phyloP scores from a whole-genome alignment of 2,797 vertebrate species.

The Typhlichthys subterraneus region DNA sequence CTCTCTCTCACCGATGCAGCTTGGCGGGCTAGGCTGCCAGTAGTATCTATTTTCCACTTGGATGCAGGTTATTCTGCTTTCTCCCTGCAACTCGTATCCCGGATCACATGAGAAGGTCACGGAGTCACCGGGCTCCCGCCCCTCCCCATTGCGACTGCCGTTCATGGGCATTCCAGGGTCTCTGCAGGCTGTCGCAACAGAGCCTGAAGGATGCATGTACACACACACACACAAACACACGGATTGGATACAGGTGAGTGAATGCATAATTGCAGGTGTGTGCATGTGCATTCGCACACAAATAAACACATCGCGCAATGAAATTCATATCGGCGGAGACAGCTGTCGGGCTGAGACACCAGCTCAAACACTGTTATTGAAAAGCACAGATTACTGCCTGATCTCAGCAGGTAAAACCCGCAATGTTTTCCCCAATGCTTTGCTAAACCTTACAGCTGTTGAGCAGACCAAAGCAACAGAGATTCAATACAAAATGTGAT shows the following conservation, averaged over 20 bases:
- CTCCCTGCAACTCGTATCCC: constrained; percentile 95
- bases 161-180: constrained; percentile 97
- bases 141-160: constrained; percentile 95
- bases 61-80: constrained; percentile 96
- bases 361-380: constrained; percentile 44
- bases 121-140: constrained; percentile 92
- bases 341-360: constrained; percentile 43
- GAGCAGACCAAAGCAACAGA: constrained; percentile 24
- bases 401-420: constrained; percentile 46
- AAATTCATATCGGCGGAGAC: constrained; percentile 38
- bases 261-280: constrained; percentile 2
- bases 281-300: constrained; percentile 5
- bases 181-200: constrained; percentile 93
- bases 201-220: constrained; percentile 77
- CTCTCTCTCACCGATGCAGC: constrained; percentile 91
- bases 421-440: constrained; percentile 38
- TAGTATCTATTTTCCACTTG: constrained; percentile 99
- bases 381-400: constrained; percentile 41
- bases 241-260: background rate
- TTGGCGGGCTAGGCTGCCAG: constrained; percentile 97
- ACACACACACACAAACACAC: background rate
- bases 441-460: constrained; percentile 47
- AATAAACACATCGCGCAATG: constrained; percentile 9
- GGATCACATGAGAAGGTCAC: constrained; percentile 95
- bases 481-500: constrained; percentile 33